Base-by-base conservation (phyloP, 2,888 invertebrate genomes). In the Encarsia formosa region DNA sequence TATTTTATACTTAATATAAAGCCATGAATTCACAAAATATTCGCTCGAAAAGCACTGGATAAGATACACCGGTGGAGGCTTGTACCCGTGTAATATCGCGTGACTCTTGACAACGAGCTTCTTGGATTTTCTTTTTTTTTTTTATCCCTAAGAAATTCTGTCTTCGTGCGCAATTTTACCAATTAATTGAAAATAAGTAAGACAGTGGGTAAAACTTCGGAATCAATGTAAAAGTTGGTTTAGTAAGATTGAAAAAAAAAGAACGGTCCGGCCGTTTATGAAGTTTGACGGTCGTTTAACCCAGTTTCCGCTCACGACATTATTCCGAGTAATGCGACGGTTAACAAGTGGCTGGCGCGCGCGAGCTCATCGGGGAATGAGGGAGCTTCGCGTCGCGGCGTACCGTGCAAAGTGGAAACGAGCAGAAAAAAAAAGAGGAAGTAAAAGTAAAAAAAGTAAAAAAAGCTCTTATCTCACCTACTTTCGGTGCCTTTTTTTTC, bases 261-360 rank as follows among this genome's bases (percentile, higher is more conserved):
- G n/a, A n/a, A n/a, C n/a, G n/a, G n/a, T n/a, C n/a, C 8, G 26
- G 11, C 5, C 9, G 32, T 16, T 52, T 49, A 49, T 42, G 45
- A 56, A 52, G 38, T 56, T 52, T 35, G 42, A 48, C 29, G 41
- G 16, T 46, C 52, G 52, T 47, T 56, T 56, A 41, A 56, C 50
- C 56, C 40, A 56, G 47, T 52, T 56, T 49, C 49, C 46, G 41
- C 22, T 24, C 49, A 52, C 47, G 56, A 57, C 53, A 57, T 57
- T 54, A 53, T 53, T 54, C 49, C 52, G 46, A 39, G 45, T 52
- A 52, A 53, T 54, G 18, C 56, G 52, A 52, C 47, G 61, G 58
- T 62, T 65, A 64, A 65, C 65, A 64, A 65, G 65, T 65, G 63
- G 63, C 62, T 63, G 57, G n/a, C n/a, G n/a, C 41, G 51, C 45